Evolutionary conservation across 2,888 invertebrate species (phyloP).

Genomic region (Scaptomyza polygonia): DNA sequence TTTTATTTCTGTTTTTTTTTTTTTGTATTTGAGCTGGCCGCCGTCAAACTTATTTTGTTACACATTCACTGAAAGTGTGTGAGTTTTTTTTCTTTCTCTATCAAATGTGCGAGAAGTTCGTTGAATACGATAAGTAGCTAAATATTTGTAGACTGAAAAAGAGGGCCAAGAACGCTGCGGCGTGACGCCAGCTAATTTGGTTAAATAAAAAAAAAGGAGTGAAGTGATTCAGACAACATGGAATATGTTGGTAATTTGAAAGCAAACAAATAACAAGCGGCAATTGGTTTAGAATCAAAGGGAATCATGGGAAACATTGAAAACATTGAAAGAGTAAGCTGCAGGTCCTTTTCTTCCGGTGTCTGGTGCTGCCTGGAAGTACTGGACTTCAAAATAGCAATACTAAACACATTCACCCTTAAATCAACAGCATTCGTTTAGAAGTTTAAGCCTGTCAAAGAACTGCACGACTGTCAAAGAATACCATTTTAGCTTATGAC

Average conservation of each 20-base stretch:
- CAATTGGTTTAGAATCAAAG: background rate
- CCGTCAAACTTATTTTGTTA: slow-evolving; percentile 20
- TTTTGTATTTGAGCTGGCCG: slow-evolving; percentile 13
- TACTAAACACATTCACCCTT: too few species aligned
- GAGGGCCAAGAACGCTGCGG: slow-evolving; percentile 22
- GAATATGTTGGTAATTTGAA: background rate
- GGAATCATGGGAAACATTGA: background rate
- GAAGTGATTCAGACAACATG: background rate
- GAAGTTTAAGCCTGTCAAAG: too few species aligned
- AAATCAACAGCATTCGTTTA: too few species aligned
- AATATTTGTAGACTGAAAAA: slow-evolving; percentile 46
- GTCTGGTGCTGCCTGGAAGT: background rate
- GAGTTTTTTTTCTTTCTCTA: slow-evolving; percentile 16
- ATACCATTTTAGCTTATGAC: too few species aligned
- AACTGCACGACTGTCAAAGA: too few species aligned
- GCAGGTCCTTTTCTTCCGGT: background rate
- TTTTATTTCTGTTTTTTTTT: background rate
- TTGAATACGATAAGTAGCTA: slow-evolving; percentile 44
- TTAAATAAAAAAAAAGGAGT: slow-evolving; percentile 8
- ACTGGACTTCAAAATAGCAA: too few species aligned
- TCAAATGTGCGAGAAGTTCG: slow-evolving; percentile 48
- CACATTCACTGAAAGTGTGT: slow-evolving; percentile 45
- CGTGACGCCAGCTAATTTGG: slow-evolving; percentile 47
- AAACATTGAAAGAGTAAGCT: background rate
- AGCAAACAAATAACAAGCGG: background rate